Evolutionary conservation across 2,113 vertebrate genomes (phyloP), one percentile per base, ranked within the genome.

Genomic region (Myiagra hebetior): DNA sequence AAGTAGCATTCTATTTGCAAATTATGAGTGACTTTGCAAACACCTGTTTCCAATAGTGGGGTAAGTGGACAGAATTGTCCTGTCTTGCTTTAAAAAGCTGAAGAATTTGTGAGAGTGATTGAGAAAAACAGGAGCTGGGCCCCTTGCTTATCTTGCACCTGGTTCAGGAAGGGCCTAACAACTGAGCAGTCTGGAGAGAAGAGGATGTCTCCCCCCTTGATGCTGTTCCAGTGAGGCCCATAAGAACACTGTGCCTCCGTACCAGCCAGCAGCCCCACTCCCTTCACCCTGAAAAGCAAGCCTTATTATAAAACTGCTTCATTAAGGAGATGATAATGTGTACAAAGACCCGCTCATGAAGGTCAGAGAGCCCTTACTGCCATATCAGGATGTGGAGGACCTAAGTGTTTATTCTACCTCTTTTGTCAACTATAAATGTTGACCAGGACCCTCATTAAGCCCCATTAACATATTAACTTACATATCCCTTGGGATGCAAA

Each of bases 291-390:
- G 53, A 35, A 68, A 60, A 59, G 4, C 7, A 86, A 50, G 19
- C 1, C 18, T 52, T 6, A 12, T 37, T 27, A 18, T 27, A 37
- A 68, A 68, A 44, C 33, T 76, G 21, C 8, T 44, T 86, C 33
- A 15, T 33, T 77, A 44, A 52, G 33, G 17, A 59, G 27, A 5
- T 27, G 44, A 44, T 11, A 3, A 3, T 68, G 37, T 59, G 14
- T 30, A 31, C 11, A 77, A 50, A 46, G 22, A 68, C 33, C 3
- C 0, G 0, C 13, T 52, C 21, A 52, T 68, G 31, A 52, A 52
- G 27, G 22, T 52, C 46, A 68, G 73, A 52, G 53, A 68, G 37
- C 15, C 46, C 77, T 44, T 68, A 37, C 4, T 68, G 33, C 2
- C 15, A 11, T 6, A 21, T 44, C 44, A 77, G 62, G 12, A 77